phyloP scores from a whole-genome alignment of 2,888 invertebrate genomes.

The Sphaerophoria taeniata region DNA sequence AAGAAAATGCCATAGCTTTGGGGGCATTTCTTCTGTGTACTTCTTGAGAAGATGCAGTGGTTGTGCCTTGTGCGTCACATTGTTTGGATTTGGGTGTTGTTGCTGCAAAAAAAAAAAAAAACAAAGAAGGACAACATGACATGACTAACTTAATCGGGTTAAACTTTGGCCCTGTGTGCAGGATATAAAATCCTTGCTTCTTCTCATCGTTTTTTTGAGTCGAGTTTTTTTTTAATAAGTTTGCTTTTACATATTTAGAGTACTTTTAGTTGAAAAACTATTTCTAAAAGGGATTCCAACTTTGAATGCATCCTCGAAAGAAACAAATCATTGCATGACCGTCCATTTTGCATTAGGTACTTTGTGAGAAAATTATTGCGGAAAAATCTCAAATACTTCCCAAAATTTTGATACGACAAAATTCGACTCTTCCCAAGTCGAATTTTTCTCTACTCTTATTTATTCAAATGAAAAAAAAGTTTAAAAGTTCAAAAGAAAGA shows the following conservation, averaged over 20 bases:
- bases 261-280: neutral
- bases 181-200: slow-evolving; percentile 9
- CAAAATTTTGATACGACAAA: no score
- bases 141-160: slow-evolving; percentile 56
- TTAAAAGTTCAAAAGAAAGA: no score
- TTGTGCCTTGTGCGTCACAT: slow-evolving; percentile 8
- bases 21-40: neutral
- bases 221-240: neutral
- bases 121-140: neutral
- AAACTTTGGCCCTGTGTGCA: slow-evolving; percentile 29
- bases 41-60: slow-evolving; percentile 11
- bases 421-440: no score
- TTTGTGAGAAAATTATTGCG: no score
- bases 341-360: neutral
- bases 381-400: no score
- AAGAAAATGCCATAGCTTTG: neutral
- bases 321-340: neutral
- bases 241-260: slow-evolving; percentile 10
- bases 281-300: slow-evolving; percentile 35
- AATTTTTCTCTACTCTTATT: no score
- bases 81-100: slow-evolving; percentile 7
- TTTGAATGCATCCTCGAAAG: slow-evolving; percentile 17
- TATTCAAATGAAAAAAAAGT: no score
- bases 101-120: neutral
- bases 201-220: neutral